Percentiles rank a stretch among this genome's conserved stretches.
Conservation (phyloP, 2,888 invertebrate genomes). For the Noctua janthe region DNA sequence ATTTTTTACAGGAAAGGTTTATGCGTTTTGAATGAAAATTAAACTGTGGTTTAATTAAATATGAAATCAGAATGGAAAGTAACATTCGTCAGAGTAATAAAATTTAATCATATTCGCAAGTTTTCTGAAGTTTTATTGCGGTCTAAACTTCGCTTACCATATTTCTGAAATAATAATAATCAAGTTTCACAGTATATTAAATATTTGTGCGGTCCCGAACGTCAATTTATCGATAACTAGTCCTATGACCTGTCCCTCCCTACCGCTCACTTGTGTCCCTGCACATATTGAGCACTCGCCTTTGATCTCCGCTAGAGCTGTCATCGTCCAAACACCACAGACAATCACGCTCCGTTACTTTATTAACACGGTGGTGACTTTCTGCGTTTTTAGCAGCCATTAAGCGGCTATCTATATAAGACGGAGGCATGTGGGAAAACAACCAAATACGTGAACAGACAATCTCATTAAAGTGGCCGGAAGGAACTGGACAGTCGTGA, state of each 20-base stretch:
- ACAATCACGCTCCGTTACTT: conserved; percentile 38
- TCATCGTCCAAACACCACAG: conserved; percentile 38
- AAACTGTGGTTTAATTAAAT: not conserved
- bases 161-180: not conserved
- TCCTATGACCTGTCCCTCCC: conserved; percentile 5
- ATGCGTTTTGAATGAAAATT: not conserved
- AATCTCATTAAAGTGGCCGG: too few relatives aligned
- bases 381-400: not conserved
- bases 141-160: not conserved
- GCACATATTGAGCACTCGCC: conserved; percentile 77
- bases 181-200: not conserved
- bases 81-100: not conserved
- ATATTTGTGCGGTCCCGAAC: not conserved
- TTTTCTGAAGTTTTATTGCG: not conserved
- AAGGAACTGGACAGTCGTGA: too few relatives aligned
- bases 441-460: too few relatives aligned
- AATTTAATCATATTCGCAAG: not conserved
- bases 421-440: too few relatives aligned
- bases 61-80: not conserved
- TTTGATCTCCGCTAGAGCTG: conserved; percentile 76
- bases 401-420: too few relatives aligned
- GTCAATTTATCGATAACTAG: conserved; percentile 32
- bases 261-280: conserved; percentile 49
- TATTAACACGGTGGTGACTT: conserved; percentile 6
- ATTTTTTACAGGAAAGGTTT: not conserved